Percentiles rank a stretch among this genome's conserved stretches.
Conservation (phyloP, 2,113 vertebrate genomes). For the Tinamus guttatus region DNA sequence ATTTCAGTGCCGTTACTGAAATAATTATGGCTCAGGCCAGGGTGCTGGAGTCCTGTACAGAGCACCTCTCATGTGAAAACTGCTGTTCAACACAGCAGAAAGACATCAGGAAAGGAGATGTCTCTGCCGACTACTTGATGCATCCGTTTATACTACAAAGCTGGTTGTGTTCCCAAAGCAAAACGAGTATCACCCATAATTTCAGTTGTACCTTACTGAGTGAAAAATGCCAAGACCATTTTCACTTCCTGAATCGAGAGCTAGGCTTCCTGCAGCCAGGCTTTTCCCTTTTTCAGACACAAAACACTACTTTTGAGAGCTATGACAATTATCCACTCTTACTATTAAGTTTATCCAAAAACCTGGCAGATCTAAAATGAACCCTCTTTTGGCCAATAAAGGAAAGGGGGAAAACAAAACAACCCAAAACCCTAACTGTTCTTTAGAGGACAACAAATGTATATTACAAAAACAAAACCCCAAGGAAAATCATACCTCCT, state of each 20-base stretch:
- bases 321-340: not conserved
- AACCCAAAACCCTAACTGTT: rapidly evolving
- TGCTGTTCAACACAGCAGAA: not conserved
- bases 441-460: not conserved
- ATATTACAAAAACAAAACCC: not conserved
- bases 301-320: not conserved
- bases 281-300: not conserved
- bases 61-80: not conserved
- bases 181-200: not conserved
- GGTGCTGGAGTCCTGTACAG: not conserved
- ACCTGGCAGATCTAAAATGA: not conserved
- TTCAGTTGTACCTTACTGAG: not conserved
- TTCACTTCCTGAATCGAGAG: not conserved
- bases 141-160: not conserved
- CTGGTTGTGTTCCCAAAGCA: not conserved
- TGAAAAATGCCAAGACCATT: not conserved
- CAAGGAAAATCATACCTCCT: rapidly evolving
- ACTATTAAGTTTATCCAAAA: not conserved
- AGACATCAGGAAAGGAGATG: not conserved
- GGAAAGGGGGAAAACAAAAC: rapidly evolving
- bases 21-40: not conserved
- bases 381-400: not conserved
- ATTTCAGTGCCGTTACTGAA: not conserved
- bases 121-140: not conserved
- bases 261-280: not conserved